Percentiles rank a stretch among this genome's conserved stretches.
phyloP scores from a whole-genome alignment of 1,140 invertebrate species.

The Psilanteris sp. region DNA sequence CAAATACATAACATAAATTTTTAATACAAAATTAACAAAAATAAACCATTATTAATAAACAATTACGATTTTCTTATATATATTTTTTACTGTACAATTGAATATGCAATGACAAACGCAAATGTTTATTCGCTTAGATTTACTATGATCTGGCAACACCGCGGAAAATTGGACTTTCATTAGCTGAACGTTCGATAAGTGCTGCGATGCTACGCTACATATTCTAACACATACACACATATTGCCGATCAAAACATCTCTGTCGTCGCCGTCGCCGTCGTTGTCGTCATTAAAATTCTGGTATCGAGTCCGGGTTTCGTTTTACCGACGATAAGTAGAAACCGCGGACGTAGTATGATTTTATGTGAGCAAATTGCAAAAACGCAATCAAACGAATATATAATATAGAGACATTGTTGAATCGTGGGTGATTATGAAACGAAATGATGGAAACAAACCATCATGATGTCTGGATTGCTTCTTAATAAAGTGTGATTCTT shows the following conservation, averaged over 20 bases:
- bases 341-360: background rate
- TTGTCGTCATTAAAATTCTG: constrained; percentile 4
- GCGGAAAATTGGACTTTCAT: constrained; percentile 43
- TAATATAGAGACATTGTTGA: background rate
- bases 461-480: constrained; percentile 27
- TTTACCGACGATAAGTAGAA: constrained; percentile 11
- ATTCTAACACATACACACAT: constrained; percentile 3
- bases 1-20: no score
- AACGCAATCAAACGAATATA: background rate
- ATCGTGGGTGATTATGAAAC: constrained; percentile 54
- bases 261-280: constrained; percentile 6
- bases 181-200: constrained; percentile 53
- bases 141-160: constrained; percentile 29
- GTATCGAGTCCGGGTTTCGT: constrained; percentile 34
- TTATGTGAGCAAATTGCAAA: background rate
- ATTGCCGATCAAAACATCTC: constrained; percentile 49
- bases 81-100: no score
- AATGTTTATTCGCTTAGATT: no score
- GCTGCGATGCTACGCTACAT: constrained; percentile 28
- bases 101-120: no score
- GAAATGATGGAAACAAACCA: constrained; percentile 37
- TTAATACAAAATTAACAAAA: no score
- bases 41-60: no score
- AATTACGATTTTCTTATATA: no score
- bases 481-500: constrained; percentile 53